phyloP scores from a whole-genome alignment of 2,888 invertebrate species.

The Fabriciana adippe region DNA sequence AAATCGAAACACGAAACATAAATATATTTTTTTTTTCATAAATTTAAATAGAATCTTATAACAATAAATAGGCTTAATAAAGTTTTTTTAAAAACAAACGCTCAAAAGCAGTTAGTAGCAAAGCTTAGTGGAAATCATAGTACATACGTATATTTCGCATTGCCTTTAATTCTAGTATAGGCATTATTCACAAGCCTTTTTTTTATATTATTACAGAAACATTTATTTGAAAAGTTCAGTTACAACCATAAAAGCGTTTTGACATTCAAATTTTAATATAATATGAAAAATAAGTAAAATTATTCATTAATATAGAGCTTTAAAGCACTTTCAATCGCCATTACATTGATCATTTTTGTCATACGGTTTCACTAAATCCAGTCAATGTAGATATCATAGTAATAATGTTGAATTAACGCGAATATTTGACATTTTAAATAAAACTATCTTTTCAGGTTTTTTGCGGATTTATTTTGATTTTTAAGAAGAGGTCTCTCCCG shows the following conservation, averaged over 20 bases:
- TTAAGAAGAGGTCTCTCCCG: no score
- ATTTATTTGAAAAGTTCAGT: conserved; percentile 34
- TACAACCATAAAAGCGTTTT: conserved; percentile 38
- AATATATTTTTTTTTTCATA: conserved; percentile 9
- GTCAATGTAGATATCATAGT: no score
- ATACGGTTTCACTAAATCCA: no score
- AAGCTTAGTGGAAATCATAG: conserved; percentile 38
- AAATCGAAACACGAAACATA: conserved; percentile 4
- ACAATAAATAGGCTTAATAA: conserved; percentile 29
- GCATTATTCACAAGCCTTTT: conserved; percentile 74
- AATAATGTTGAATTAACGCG: not conserved
- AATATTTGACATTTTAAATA: no score
- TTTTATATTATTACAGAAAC: conserved; percentile 45
- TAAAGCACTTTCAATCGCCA: not conserved
- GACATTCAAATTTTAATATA: conserved; percentile 11
- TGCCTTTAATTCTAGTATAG: conserved; percentile 48
- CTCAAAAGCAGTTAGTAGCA: conserved; percentile 39
- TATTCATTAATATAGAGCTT: not conserved
- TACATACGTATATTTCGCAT: conserved; percentile 38
- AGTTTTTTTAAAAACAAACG: conserved; percentile 26
- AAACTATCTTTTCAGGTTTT: no score
- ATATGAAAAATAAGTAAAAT: conserved; percentile 4
- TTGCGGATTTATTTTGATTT: no score
- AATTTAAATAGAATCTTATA: conserved; percentile 14
- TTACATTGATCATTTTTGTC: no score